phyloP scores from a whole-genome alignment of 2,113 vertebrate species.

The Axis porcinus region DNA sequence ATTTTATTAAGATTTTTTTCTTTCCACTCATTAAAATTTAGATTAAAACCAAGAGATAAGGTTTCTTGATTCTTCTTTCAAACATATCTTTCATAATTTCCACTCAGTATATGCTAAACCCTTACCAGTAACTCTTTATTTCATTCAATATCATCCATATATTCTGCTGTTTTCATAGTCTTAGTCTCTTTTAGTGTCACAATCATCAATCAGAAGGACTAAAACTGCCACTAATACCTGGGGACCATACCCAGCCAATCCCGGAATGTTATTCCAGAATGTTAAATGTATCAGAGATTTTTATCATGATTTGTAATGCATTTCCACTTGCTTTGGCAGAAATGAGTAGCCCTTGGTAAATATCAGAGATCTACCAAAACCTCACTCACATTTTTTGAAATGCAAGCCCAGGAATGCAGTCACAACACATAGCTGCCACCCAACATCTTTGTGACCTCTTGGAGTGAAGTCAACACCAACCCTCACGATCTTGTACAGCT shows the following conservation, averaged over 20 bases:
- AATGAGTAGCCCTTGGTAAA: not conserved
- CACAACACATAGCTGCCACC: not conserved
- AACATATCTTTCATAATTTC: not conserved
- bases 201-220: not conserved
- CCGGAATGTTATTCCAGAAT: not conserved
- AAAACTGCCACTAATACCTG: not conserved
- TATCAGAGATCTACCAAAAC: not conserved
- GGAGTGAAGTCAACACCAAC: not conserved
- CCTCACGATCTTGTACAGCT: not conserved
- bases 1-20: constrained; percentile 1
- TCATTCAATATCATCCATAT: not conserved
- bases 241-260: not conserved
- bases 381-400: not conserved
- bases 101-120: not conserved
- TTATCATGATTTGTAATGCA: not conserved
- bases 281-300: not conserved
- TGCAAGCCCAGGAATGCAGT: not conserved
- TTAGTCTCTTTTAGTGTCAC: not conserved
- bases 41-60: not conserved
- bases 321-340: not conserved
- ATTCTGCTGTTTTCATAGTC: not conserved
- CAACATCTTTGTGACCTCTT: not conserved
- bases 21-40: not conserved
- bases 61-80: not conserved
- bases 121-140: not conserved